phyloP scores from a whole-genome alignment of 2,888 invertebrate species.

The Harpalus rufipes region DNA sequence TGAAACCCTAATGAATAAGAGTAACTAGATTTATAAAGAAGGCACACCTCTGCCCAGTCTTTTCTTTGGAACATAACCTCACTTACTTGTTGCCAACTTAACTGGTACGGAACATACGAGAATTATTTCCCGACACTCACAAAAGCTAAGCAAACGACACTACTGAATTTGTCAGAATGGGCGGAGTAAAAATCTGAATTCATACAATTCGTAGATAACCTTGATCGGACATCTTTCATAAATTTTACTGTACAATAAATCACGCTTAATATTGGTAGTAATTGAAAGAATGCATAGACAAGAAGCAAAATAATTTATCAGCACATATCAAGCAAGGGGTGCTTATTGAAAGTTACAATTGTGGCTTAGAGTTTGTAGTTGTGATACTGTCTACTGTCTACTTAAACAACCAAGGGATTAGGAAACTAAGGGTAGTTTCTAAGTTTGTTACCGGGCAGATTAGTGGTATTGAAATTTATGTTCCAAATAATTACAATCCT shows the following conservation, averaged over 20 bases:
- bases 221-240: too few relatives aligned
- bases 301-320: neutral
- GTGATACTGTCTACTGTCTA: neutral
- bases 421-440: constrained; percentile 20
- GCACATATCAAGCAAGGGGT: neutral
- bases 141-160: too few relatives aligned
- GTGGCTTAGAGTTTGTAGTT: neutral
- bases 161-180: too few relatives aligned
- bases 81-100: too few relatives aligned
- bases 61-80: too few relatives aligned
- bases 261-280: neutral
- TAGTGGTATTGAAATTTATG: constrained; percentile 20
- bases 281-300: neutral
- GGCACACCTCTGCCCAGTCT: too few relatives aligned
- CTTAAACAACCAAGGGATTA: constrained; percentile 10
- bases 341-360: neutral
- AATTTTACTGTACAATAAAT: too few relatives aligned
- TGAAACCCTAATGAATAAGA: neutral
- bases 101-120: too few relatives aligned
- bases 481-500: constrained; percentile 10
- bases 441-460: constrained; percentile 32
- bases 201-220: too few relatives aligned
- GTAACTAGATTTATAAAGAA: too few relatives aligned
- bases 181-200: too few relatives aligned
- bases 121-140: too few relatives aligned